phyloP scores from a whole-genome alignment of 2,797 vertebrate species.

The Gobionotothen gibberifrons region DNA sequence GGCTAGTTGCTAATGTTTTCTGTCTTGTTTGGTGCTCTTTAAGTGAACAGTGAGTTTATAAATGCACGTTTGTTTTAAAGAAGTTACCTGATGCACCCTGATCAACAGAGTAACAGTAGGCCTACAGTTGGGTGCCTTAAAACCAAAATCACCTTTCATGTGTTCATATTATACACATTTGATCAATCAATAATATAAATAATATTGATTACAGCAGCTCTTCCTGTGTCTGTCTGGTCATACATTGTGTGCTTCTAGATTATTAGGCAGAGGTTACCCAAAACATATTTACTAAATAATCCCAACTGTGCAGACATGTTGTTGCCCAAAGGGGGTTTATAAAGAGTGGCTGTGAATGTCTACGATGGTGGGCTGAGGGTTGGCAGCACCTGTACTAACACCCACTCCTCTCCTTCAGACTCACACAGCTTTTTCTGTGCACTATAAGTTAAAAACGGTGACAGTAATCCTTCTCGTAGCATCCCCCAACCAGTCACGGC shows the following conservation, averaged over 20 bases:
- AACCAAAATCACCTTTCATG: neutral
- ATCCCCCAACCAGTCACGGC: slow-evolving; percentile 64
- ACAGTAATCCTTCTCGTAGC: slow-evolving; percentile 74
- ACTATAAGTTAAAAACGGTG: slow-evolving; percentile 54
- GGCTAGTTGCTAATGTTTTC: no score
- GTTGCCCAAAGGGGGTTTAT: slow-evolving; percentile 22
- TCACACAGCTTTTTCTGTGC: slow-evolving; percentile 23
- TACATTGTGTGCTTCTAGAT: neutral
- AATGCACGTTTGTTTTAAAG: no score
- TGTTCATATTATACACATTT: neutral
- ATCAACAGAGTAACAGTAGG: no score
- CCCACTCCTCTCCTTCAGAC: slow-evolving; percentile 51
- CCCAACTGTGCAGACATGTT: slow-evolving; percentile 3
- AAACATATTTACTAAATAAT: slow-evolving; percentile 16
- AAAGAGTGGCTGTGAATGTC: slow-evolving; percentile 21
- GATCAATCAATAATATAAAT: neutral
- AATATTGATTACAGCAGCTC: slow-evolving; percentile 14
- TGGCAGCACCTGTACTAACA: slow-evolving; percentile 68
- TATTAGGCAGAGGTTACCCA: neutral
- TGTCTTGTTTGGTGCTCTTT: no score
- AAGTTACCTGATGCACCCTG: no score
- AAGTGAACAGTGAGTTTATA: no score
- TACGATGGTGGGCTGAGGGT: slow-evolving; percentile 57
- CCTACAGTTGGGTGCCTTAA: neutral
- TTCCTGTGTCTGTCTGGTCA: neutral